These are phyloP conservation scores for Drosophila athabasca DNA, from an alignment of 1,140 invertebrate genomes.

Conservation along the genomic window DNA sequence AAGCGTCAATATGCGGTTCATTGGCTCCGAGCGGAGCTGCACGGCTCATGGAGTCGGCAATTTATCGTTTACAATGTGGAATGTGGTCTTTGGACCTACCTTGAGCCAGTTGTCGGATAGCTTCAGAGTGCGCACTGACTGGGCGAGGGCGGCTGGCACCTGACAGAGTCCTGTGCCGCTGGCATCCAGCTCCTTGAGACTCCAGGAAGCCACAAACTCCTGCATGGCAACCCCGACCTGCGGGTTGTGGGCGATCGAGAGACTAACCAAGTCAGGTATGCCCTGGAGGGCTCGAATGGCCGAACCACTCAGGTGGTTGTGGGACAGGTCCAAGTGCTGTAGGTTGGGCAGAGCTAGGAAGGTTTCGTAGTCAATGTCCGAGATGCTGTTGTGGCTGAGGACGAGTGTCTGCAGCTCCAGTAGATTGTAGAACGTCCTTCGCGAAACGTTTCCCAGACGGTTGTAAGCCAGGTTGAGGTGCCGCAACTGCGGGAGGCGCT, in stretches of 20 bases:
- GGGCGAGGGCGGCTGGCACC: slow-evolving; percentile 92
- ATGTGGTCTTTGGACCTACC: slow-evolving; percentile 54
- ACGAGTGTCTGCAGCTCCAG: slow-evolving; percentile 84
- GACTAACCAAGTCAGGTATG: slow-evolving; percentile 89
- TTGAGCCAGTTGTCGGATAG: slow-evolving; percentile 88
- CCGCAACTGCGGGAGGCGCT: slow-evolving; percentile 83
- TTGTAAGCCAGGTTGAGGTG: slow-evolving; percentile 87
- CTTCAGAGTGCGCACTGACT: slow-evolving; percentile 91
- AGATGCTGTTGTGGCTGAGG: slow-evolving; percentile 85
- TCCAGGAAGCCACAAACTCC: slow-evolving; percentile 83
- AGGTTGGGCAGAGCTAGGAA: slow-evolving; percentile 88
- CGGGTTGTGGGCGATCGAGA: slow-evolving; percentile 90
- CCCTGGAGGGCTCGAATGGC: slow-evolving; percentile 89
- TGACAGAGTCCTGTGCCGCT: slow-evolving; percentile 90
- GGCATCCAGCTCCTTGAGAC: slow-evolving; percentile 85
- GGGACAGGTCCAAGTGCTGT: slow-evolving; percentile 91
- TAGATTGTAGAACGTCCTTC: slow-evolving; percentile 83
- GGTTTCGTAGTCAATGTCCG: slow-evolving; percentile 84
- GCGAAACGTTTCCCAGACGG: slow-evolving; percentile 64
- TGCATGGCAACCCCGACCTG: slow-evolving; percentile 84
- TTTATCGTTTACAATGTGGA: slow-evolving; percentile 46
- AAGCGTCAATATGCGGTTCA: slow-evolving; percentile 77
- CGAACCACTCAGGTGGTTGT: slow-evolving; percentile 89
- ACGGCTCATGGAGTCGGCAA: slow-evolving; percentile 42
- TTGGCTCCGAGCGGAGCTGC: slow-evolving; percentile 38